Base-by-base conservation (phyloP, 2,888 invertebrate genomes). In the Diarsia brunnea region DNA sequence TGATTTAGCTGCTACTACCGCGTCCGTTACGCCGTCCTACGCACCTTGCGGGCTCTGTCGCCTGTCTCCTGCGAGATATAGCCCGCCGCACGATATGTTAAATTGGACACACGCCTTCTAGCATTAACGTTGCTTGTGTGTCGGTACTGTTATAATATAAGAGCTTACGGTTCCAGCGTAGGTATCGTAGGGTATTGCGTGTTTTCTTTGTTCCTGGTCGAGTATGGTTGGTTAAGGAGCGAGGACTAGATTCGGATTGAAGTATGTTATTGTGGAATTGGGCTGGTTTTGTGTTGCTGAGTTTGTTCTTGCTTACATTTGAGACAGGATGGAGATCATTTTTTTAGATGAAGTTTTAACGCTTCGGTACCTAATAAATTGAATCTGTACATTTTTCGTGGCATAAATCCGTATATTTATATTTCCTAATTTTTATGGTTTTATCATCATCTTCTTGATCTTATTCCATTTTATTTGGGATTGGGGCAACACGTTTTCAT, bases 1-100 rank as follows among this genome's bases (percentile, higher is more conserved):
- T 94, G 95, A 95, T 95, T 94, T 95, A 95, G 91, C 93, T 86
- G 92, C 94, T 93, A 93, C 94, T 85, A 88, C 85, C 88, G 92
- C 90, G 91, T 93, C 94, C 92, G 95, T 94, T 94, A 94, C 95
- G 95, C 94, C 94, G 90, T 89, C 95, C 95, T 93, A 95, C 95
- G 94, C 95, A 94, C 93, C 92, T 92, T 91, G 91, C 93, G 84
- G 88, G 84, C 88, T 89, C 88, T 90, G 92, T 91, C 91, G 91
- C 90, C 86, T 91, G 92, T 91, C 91, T 80, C 82, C 68, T 60
- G 82, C 86, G 77, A 90, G 91, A 90, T 92, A 91, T 89, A 86
- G 89, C 91, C 87, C 85, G 85, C 75, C 80, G 86, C 91, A 91
- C 91, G 92, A 94, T 94, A 94, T 94, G 93, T 94, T 94, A 90